A percentile compares a stretch with the other conserved stretches of the same genome.
Conservation (phyloP, 2,113 vertebrate species). For the Cynopterus brachyotis region DNA sequence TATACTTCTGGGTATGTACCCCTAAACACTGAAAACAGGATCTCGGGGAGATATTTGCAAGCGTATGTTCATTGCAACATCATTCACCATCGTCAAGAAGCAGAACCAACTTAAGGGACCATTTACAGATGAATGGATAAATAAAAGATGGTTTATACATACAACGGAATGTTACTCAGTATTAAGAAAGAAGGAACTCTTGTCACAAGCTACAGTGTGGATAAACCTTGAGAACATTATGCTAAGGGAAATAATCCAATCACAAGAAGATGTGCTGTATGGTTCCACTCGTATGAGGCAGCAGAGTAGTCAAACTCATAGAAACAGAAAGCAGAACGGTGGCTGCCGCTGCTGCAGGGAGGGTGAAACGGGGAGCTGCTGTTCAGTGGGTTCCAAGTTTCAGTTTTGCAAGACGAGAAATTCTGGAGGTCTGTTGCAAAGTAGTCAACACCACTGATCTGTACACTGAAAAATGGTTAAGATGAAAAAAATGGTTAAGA, state of each 20-base stretch:
- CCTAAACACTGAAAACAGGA: neutral
- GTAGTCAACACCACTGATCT: neutral
- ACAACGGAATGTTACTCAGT: neutral
- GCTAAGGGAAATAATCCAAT: neutral
- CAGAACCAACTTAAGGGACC: neutral
- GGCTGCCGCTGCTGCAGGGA: neutral
- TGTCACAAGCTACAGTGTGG: neutral
- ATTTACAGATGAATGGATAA: neutral
- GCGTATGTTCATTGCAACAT: neutral
- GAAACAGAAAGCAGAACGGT: slow-evolving; percentile 2
- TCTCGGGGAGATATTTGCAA: neutral
- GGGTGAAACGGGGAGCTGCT: too few species aligned
- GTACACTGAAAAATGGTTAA: neutral
- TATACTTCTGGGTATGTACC: neutral
- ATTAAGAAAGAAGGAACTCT: neutral
- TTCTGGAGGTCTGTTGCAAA: neutral
- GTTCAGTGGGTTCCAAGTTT: neutral
- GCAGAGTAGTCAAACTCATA: neutral
- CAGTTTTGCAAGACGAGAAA: slow-evolving; percentile 20
- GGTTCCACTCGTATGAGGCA: neutral
- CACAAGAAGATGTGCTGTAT: neutral
- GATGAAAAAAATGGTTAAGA: neutral
- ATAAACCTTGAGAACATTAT: neutral
- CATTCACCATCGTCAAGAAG: neutral
- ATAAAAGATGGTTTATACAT: neutral